Evolutionary conservation across 2,797 vertebrate species (phyloP).

Genomic region (Coracias cyanogaster): DNA sequence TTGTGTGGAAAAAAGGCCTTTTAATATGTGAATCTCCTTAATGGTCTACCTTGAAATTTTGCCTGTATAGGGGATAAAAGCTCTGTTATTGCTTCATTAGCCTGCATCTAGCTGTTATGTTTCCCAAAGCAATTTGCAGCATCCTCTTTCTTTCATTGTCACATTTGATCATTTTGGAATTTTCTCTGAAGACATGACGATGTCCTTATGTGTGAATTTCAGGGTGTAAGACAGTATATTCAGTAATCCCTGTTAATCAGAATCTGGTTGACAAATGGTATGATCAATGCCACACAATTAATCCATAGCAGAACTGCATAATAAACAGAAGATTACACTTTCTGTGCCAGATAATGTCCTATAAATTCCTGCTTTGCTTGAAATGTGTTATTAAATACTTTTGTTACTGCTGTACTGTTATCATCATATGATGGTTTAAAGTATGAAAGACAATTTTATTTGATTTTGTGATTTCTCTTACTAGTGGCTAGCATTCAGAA

Average conservation of each 20-base stretch:
- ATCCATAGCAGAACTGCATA: background rate
- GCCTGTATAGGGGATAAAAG: background rate
- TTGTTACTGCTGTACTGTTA: background rate
- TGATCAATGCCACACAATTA: background rate
- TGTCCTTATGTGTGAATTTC: constrained; percentile 40
- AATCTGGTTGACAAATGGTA: constrained; percentile 10
- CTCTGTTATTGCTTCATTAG: constrained; percentile 42
- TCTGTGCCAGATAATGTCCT: background rate
- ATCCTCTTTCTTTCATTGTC: constrained; percentile 54
- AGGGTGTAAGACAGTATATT: background rate
- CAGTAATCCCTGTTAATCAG: constrained; percentile 25
- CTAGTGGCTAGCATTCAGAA: constrained; percentile 98
- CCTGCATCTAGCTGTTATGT: constrained; percentile 31
- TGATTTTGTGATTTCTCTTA: constrained; percentile 41
- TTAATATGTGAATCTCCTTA: constrained; percentile 24
- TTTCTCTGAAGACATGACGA: constrained; percentile 16
- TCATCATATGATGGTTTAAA: background rate
- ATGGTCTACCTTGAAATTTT: constrained; percentile 15
- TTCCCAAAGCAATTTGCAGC: constrained; percentile 38
- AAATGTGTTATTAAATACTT: background rate
- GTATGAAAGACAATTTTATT: background rate
- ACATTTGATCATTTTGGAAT: constrained; percentile 62
- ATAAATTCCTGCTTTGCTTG: constrained; percentile 16
- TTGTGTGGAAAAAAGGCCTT: constrained; percentile 19
- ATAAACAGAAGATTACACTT: background rate